phyloP scores from a whole-genome alignment of 2,797 vertebrate species.

The Argya squamiceps region DNA sequence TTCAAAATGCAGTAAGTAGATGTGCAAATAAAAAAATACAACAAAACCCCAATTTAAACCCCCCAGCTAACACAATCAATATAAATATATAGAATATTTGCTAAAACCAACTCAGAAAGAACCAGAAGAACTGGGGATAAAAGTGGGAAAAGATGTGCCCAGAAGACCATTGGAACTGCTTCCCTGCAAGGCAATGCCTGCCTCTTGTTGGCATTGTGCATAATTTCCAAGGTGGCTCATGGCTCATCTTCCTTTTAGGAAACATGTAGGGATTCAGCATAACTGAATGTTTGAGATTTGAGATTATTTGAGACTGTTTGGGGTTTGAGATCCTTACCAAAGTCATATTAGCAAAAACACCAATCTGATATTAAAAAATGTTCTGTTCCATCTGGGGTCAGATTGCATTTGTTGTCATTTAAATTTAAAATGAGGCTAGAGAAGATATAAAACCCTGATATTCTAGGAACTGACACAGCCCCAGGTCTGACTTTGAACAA shows the following conservation, averaged over 20 bases:
- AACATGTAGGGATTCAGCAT: neutral
- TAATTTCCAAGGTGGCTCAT: neutral
- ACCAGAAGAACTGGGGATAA: neutral
- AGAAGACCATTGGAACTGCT: neutral
- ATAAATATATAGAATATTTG: neutral
- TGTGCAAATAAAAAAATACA: neutral
- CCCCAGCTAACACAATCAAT: neutral
- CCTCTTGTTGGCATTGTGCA: neutral
- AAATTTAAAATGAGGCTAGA: conserved; percentile 64
- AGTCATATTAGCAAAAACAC: neutral
- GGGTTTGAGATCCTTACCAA: neutral
- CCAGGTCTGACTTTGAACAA: conserved; percentile 67
- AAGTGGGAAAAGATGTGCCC: neutral
- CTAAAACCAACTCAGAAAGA: neutral
- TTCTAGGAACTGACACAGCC: conserved; percentile 70
- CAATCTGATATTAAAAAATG: neutral
- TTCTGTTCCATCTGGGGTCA: conserved; percentile 20
- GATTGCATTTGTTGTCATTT: conserved; percentile 38
- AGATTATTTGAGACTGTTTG: neutral
- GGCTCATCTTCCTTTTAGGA: neutral
- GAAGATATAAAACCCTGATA: conserved; percentile 59
- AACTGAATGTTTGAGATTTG: neutral
- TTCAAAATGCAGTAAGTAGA: neutral
- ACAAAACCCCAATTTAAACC: neutral
- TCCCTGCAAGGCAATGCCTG: neutral